Evolutionary conservation across 2,888 invertebrate species (phyloP).

Genomic region (Perdita meconis): DNA sequence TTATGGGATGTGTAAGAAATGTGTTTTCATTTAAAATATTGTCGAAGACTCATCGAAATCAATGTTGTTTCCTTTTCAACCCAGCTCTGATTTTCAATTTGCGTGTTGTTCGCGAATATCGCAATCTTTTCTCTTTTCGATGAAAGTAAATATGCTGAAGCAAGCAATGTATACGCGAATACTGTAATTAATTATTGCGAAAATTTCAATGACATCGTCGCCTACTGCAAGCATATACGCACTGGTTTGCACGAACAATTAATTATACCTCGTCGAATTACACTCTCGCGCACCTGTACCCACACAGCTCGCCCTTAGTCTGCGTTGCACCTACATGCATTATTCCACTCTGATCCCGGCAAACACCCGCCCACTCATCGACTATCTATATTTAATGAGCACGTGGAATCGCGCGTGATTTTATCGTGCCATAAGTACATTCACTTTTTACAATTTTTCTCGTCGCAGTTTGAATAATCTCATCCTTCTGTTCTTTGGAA

Average conservation of each 20-base stretch:
- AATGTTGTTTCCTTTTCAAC: too few relatives aligned
- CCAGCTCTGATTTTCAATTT: too few relatives aligned
- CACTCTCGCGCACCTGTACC: constrained; percentile 53
- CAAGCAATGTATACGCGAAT: not conserved
- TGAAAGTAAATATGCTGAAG: not conserved
- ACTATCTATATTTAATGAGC: constrained; percentile 41
- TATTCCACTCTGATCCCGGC: constrained; percentile 46
- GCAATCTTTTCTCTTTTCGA: not conserved
- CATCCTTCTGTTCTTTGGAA: not conserved
- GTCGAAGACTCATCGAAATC: too few relatives aligned
- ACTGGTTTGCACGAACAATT: constrained; percentile 35
- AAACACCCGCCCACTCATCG: constrained; percentile 24
- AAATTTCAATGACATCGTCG: constrained; percentile 37
- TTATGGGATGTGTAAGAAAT: too few relatives aligned
- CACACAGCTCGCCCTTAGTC: constrained; percentile 46
- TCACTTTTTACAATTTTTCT: not conserved
- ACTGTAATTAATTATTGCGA: constrained; percentile 39
- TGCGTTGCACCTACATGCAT: constrained; percentile 38
- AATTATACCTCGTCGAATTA: constrained; percentile 52
- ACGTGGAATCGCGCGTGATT: constrained; percentile 35
- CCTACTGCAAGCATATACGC: not conserved
- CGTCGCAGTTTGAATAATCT: not conserved
- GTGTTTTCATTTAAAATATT: too few relatives aligned
- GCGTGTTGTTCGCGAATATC: too few relatives aligned
- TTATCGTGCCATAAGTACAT: constrained; percentile 5